Evolutionary conservation across 2,797 vertebrate species (phyloP).

Genomic region (Betta splendens): DNA sequence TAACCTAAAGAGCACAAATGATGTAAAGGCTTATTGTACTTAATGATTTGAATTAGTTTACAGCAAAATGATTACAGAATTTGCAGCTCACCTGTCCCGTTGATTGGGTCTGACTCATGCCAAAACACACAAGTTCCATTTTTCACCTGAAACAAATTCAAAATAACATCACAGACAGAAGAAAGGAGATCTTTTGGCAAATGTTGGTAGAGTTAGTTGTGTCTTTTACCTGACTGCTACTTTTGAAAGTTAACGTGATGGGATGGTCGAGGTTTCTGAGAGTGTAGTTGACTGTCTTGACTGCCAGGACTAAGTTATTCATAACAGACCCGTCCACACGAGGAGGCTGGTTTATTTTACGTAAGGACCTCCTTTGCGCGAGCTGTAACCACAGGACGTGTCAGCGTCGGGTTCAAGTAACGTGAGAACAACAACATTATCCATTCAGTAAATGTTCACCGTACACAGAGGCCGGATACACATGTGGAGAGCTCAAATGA

Average conservation of each 20-base stretch:
- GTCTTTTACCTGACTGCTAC: conserved; percentile 43
- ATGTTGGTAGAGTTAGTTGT: background rate
- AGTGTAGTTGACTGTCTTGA: conserved; percentile 59
- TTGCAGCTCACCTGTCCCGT: conserved; percentile 46
- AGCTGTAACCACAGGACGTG: background rate
- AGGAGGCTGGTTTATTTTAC: background rate
- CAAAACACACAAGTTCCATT: conserved; percentile 75
- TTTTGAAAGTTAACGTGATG: conserved; percentile 66
- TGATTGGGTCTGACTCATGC: conserved; percentile 13
- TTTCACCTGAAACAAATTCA: conserved; percentile 53
- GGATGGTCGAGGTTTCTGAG: conserved; percentile 65
- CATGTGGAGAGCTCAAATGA: background rate
- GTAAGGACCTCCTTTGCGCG: too few relatives aligned
- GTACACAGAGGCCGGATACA: background rate
- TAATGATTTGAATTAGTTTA: too few relatives aligned
- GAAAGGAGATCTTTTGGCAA: background rate
- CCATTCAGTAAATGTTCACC: background rate
- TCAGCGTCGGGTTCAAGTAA: too few relatives aligned
- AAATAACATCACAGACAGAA: background rate
- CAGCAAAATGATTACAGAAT: too few relatives aligned
- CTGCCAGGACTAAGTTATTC: conserved; percentile 51
- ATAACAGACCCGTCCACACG: conserved; percentile 16
- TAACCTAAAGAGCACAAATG: conserved; percentile 44
- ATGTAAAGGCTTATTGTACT: too few relatives aligned
- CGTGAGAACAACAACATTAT: background rate